Evolutionary conservation across 2,797 vertebrate genomes (phyloP), one percentile per base, ranked within the genome.

Genomic region (Falco concolor): DNA sequence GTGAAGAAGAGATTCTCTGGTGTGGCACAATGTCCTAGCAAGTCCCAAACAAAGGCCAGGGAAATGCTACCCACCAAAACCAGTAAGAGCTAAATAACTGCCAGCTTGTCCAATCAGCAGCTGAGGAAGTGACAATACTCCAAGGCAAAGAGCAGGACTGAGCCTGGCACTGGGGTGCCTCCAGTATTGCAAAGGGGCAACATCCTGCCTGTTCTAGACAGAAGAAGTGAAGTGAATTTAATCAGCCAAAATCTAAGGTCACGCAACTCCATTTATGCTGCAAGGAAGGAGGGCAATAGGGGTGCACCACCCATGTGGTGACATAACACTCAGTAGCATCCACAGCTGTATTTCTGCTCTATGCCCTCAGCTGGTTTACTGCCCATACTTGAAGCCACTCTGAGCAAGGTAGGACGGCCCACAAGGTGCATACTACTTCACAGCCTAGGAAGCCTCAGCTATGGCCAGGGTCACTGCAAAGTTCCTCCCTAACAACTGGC

Each of bases 301-400:
- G 22, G 13, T 5, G 5, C 6, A 47, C 21, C 59, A 79, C n/a
- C 61, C 5, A 10, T 0, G 0, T 0, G 1, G 42, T 38, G 47
- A 45, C 70, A 6, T 24, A 68, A 56, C 38, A 44, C 19, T n/a
- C 20, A 16, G 72, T 56, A 70, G 76, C 45, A 50, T 22, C 77
- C 34, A 45, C 68, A 88, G 72, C 38, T 68, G 21, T 42, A 40
- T 38, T 68, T 53, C 57, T 92, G 44, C 40, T 73, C 49, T 50
- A 1, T 44, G 63, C 32, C 52, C 67, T 82, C 73, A 49, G 52
- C 30, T 44, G 34, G 27, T 53, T 75, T 84, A 73, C 7, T 34
- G 82, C 59, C 10, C 22, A n/a, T 27, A 63, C 10, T 34, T 90
- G 83, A 72, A 82, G 88, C 23, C 64, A 49, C 38, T 78, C 79